Evolutionary conservation across 2,113 vertebrate genomes (phyloP), one percentile per base, ranked within the genome.

Genomic region (Antechinus stuartii): DNA sequence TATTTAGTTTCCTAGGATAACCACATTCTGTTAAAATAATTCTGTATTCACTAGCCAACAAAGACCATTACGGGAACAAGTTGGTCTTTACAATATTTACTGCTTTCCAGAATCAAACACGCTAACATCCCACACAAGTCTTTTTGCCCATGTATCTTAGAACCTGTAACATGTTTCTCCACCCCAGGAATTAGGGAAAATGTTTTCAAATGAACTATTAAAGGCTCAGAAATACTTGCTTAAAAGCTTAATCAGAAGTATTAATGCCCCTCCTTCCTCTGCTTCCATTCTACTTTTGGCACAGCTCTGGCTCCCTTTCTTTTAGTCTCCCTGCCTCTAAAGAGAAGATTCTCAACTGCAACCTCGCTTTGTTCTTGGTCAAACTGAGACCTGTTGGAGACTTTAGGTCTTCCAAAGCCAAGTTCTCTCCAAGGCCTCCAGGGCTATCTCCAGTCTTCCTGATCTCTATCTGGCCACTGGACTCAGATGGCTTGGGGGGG

Each of bases 1-100:
- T 76, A 76, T n/a, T 76, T 42, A 92, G 89, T 93, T 55, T 91
- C 95, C 23, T 14, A 54, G 55, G 93, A 97, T 0, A n/a, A 42
- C 50, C 19, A 89, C 90, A 90, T 55, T 93, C n/a, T 52, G 54
- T 89, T 19, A 91, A 91, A 47, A 68, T 1, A 25, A 14, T 42
- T 42, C 14, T 42, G 55, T 7, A 3, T 49, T 57, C 24, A 42
- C 19, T 7, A 91, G 46, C 26, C 42, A 94, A 91, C 92, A 91
- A 47, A 14, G 53, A 8, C 89, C 57, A 42, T 25, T 5, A 6
- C 6, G 47, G 52, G 76, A 16, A 30, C 47, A 53, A 7, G 0
- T 8, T 0, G 1, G 26, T 90, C 46, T 95, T 54, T 92, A 35
- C 26, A 11, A 52, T 90, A 19, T 56, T 47, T 53, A 68, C 55